Percentiles rank a stretch among this genome's conserved stretches.
Evolutionary conservation across 2,888 invertebrate species (phyloP).

Genomic region (Drosophila cracens): DNA sequence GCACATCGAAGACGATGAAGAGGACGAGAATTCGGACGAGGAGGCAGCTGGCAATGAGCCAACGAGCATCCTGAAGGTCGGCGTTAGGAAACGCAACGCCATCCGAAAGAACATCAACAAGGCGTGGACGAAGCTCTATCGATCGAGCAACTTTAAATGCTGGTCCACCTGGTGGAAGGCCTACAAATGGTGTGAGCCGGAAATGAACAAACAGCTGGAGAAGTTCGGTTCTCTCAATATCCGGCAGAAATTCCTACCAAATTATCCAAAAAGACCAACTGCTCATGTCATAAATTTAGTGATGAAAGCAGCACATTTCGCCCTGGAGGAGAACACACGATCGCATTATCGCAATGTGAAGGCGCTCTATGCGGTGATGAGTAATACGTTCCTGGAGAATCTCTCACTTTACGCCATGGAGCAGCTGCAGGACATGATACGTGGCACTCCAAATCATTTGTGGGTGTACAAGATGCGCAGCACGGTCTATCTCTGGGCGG

Average conservation of each 20-base stretch:
- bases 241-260: constrained; percentile 25
- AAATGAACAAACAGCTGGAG: constrained; percentile 42
- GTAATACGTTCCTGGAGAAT: constrained; percentile 42
- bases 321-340: constrained; percentile 28
- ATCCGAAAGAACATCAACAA: constrained; percentile 19
- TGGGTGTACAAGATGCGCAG: constrained; percentile 61
- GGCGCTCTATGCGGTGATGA: constrained; percentile 49
- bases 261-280: background rate
- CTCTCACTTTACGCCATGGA: constrained; percentile 17
- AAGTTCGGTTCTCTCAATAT: constrained; percentile 32
- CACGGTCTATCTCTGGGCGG: constrained; percentile 56
- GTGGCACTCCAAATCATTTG: constrained; percentile 50
- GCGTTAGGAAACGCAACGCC: background rate
- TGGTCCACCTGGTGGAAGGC: constrained; percentile 60
- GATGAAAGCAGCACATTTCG: constrained; percentile 28
- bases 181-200: constrained; percentile 60
- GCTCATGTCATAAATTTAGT: constrained; percentile 12
- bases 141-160: constrained; percentile 35
- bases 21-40: constrained; percentile 37
- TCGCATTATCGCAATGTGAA: constrained; percentile 25
- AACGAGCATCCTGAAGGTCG: background rate
- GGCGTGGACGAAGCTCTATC: constrained; percentile 44
- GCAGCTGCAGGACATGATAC: constrained; percentile 54
- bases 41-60: background rate
- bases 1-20: constrained; percentile 8